A percentile compares a stretch with the other conserved stretches of the same genome.
Conservation (phyloP, 1,140 invertebrate genomes). For the Tetraneura akinire region DNA sequence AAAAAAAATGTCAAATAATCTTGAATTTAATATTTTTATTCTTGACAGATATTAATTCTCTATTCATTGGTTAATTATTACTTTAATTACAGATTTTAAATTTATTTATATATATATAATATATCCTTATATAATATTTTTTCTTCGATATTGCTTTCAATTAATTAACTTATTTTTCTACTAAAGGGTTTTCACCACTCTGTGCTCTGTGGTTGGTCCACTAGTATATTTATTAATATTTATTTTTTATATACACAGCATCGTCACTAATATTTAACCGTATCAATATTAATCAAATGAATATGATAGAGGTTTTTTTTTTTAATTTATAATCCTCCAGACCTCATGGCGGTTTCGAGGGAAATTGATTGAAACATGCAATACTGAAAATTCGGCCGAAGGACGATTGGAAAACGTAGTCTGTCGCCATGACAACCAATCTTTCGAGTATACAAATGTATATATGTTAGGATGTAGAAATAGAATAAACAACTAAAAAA, state of each 20-base stretch:
- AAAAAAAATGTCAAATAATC: no score
- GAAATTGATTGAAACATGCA: constrained; percentile 36
- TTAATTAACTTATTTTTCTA: background rate
- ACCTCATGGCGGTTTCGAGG: constrained; percentile 37
- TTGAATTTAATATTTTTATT: no score
- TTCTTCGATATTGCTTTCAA: constrained; percentile 15
- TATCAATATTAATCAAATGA: constrained; percentile 34
- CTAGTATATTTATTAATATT: no score
- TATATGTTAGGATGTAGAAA: no score
- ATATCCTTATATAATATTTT: no score
- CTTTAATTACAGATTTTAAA: background rate
- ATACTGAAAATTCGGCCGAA: constrained; percentile 14
- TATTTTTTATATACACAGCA: background rate
- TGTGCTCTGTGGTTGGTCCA: constrained; percentile 1
- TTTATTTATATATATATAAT: no score
- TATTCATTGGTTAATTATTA: no score
- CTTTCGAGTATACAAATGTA: background rate
- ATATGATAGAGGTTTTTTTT: constrained; percentile 9
- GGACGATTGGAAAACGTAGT: constrained; percentile 14
- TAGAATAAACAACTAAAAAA: no score
- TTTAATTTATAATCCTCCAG: constrained; percentile 15
- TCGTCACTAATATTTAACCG: background rate
- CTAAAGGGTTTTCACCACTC: constrained; percentile 17
- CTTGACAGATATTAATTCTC: no score
- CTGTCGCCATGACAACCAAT: constrained; percentile 14